Evolutionary conservation across 2,797 vertebrate genomes (phyloP).

Genomic region (Eurystomus glaucurus): DNA sequence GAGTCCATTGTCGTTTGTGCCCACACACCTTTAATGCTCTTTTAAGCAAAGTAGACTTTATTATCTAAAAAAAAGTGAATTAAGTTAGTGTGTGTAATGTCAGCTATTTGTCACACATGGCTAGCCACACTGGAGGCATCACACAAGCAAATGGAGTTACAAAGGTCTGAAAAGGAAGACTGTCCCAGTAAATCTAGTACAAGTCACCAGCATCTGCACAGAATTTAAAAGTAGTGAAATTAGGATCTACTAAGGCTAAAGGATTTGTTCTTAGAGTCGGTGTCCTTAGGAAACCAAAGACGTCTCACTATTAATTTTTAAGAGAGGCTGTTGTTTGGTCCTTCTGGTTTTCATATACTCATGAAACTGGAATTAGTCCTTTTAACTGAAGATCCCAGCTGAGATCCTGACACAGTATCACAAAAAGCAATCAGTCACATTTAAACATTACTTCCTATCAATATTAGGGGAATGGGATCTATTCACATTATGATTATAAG

Average conservation of each 20-base stretch:
- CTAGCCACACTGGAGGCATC: neutral
- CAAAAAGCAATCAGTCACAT: neutral
- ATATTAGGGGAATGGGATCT: neutral
- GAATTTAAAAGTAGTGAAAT: neutral
- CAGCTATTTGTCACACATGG: neutral
- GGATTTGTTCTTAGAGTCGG: neutral
- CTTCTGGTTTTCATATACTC: neutral
- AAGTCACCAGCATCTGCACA: neutral
- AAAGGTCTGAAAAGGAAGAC: neutral
- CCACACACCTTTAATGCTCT: neutral
- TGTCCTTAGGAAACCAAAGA: neutral
- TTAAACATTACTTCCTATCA: neutral
- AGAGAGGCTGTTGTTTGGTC: neutral
- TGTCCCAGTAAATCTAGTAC: neutral
- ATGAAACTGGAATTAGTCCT: neutral
- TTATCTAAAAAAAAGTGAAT: neutral
- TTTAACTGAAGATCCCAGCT: neutral
- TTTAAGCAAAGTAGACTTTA: neutral
- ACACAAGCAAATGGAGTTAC: neutral
- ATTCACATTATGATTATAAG: neutral
- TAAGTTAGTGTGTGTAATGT: too few species aligned
- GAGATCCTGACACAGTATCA: neutral
- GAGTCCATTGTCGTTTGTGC: accelerated
- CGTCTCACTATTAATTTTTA: neutral
- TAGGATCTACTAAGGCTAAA: neutral